Base-by-base conservation (phyloP, 2,113 vertebrate species). In the Albula glossodonta region DNA sequence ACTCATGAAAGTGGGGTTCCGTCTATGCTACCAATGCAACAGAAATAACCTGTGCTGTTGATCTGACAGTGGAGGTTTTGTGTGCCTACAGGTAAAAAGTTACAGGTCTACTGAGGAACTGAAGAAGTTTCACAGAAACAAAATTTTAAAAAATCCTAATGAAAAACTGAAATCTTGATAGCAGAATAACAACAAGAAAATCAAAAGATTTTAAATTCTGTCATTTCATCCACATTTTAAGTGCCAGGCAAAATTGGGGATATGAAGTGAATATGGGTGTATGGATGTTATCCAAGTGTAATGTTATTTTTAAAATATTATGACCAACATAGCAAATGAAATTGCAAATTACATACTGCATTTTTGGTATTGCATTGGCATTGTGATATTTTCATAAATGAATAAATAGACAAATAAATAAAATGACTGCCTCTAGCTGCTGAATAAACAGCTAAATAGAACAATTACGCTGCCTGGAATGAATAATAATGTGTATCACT, bases 21-120 rank as follows among this genome's bases (percentile, higher is more conserved):
- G 31, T 74, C 70, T 74, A 31, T 31, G 70, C 70, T 74, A 74
- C 70, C n/a, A 31, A 74, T 22, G 19, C n/a, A n/a, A 70, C n/a
- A 70, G 63, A 74, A 31, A 74, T 74, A 2, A 74, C 70, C 31
- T 74, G 70, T 74, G 70, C 22, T 74, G 70, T 31, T 74, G n/a
- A 31, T 31, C 70, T 74, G 70, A 74, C 70, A 74, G 70, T 74
- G 22, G 31, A 74, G 70, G 10, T 74, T 31, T 8, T 9, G 22
- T 74, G n/a, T 74, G 70, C 70, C 70, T 74, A 25, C 1, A 74
- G 70, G 70, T 74, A 74, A 74, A 74, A 63, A 74, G 70, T 74
- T 74, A 3, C 70, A 31, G 25, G n/a, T n/a, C n/a, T 74, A 31
- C 7, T 74, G 70, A 74, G 22, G 57, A 11, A 60, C 57, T 41